Base-by-base conservation (phyloP, 2,888 invertebrate genomes). In the Drosophila paracracens region DNA sequence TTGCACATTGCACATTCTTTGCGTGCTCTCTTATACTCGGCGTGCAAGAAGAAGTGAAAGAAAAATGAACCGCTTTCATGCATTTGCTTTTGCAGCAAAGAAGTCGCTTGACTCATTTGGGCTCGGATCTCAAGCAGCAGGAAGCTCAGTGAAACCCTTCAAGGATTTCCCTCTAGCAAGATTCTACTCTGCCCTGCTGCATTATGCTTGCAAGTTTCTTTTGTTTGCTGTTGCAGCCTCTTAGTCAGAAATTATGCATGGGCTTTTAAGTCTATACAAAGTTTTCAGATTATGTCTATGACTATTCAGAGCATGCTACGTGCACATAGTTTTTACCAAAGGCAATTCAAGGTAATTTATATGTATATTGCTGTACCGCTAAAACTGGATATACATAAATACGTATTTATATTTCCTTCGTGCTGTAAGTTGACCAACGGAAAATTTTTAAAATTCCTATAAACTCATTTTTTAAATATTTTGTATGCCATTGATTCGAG, bases 91-190 rank as follows among this genome's bases (percentile, higher is more conserved):
- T 35, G 40, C 38, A 74, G 57, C 63, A 58, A 67, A 57, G 36
- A 50, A 70, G 43, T 53, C 60, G 53, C 58, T 38, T 51, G 36
- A 64, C 50, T 43, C 64, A 69, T 70, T 56, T 53, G 46, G 57
- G 51, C 38, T 50, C 25, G 58, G 38, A 21, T n/a, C 25, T 40
- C 51, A 18, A 58, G 21, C 62, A 63, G 50, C 67, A 75, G 80
- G 80, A 76, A 79, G 70, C 61, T 25, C 61, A 53, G 57, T 58
- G 81, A 73, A 82, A 53, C 77, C 78, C 70, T 77, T 86, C 62
- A 81, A 83, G 59, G 75, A 71, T 81, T 43, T 43, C 59, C 63
- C 38, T 46, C 50, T 43, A 21, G 43, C 35, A 13, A 31, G 21
- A 25, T 40, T 70, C 16, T 25, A 27, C 33, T 11, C 48, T 29